Conservation (phyloP, 2,797 vertebrate genomes). For the Fundulus diaphanus region DNA sequence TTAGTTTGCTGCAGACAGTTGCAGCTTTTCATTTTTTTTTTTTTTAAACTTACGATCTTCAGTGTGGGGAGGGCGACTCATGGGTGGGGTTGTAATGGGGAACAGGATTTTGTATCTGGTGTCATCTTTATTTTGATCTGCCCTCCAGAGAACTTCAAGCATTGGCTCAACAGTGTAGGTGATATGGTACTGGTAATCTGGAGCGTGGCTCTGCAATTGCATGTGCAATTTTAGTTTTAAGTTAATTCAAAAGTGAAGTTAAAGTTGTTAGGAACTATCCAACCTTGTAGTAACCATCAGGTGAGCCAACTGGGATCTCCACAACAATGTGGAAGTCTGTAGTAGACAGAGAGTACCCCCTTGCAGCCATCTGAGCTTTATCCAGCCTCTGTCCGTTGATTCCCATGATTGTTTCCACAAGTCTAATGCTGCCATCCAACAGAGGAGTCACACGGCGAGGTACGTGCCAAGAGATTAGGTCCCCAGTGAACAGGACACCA, state of each 20-base stretch:
- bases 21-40: not conserved
- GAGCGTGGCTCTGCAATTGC: slow-evolving; percentile 78
- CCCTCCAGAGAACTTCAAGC: slow-evolving; percentile 80
- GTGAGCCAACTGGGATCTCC: slow-evolving; percentile 84
- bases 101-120: slow-evolving; percentile 81
- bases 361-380: slow-evolving; percentile 71
- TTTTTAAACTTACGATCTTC: slow-evolving; percentile 57
- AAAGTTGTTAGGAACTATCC: not conserved
- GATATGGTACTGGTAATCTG: slow-evolving; percentile 77
- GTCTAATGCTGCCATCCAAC: slow-evolving; percentile 55
- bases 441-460: slow-evolving; percentile 78
- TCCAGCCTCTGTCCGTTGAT: slow-evolving; percentile 81
- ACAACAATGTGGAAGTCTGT: slow-evolving; percentile 72
- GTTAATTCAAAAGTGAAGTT: no score
- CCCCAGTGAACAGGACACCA: slow-evolving; percentile 75
- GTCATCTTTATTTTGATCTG: slow-evolving; percentile 52
- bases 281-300: slow-evolving; percentile 89
- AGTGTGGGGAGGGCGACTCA: slow-evolving; percentile 45
- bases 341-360: slow-evolving; percentile 71
- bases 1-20: not conserved
- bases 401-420: slow-evolving; percentile 81
- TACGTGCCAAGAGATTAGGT: slow-evolving; percentile 84
- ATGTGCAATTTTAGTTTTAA: slow-evolving; percentile 8
- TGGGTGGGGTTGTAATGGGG: slow-evolving; percentile 78
- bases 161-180: slow-evolving; percentile 79